These are phyloP conservation scores for Hyaena hyaena DNA, from an alignment of 2,113 vertebrate genomes.

Conservation along the genomic window DNA sequence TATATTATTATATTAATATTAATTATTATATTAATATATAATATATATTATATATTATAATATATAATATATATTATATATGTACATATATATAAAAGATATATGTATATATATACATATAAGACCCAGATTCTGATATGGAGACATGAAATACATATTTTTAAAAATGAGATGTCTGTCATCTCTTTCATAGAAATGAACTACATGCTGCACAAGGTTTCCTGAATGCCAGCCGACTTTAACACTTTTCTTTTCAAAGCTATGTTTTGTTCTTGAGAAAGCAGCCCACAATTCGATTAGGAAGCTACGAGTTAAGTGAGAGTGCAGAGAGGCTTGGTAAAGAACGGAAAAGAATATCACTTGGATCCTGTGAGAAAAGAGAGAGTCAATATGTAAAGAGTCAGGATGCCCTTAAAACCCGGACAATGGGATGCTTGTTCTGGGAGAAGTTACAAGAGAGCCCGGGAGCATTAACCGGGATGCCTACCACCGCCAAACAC, in stretches of 20 bases:
- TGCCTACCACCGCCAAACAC: not conserved
- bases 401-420: constrained; percentile 61
- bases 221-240: constrained; percentile 85
- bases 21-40: too few relatives aligned
- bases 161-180: constrained; percentile 83
- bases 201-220: constrained; percentile 88
- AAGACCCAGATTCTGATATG: constrained; percentile 74
- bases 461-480: constrained; percentile 44
- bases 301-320: constrained; percentile 82
- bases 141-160: constrained; percentile 79
- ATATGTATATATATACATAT: constrained; percentile 36
- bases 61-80: constrained; percentile 34
- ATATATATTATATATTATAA: too few relatives aligned
- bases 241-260: constrained; percentile 80
- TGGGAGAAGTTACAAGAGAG: constrained; percentile 66
- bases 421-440: constrained; percentile 49
- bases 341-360: not conserved
- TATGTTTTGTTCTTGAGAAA: constrained; percentile 42
- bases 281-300: not conserved
- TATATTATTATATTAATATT: too few relatives aligned
- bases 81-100: too few relatives aligned
- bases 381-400: constrained; percentile 62
- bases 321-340: not conserved
- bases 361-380: constrained; percentile 71
- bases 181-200: constrained; percentile 90